Evolutionary conservation across 2,888 invertebrate species (phyloP), one percentile per base, ranked within the genome.

Genomic region (Caenorhabditis panamensis): DNA sequence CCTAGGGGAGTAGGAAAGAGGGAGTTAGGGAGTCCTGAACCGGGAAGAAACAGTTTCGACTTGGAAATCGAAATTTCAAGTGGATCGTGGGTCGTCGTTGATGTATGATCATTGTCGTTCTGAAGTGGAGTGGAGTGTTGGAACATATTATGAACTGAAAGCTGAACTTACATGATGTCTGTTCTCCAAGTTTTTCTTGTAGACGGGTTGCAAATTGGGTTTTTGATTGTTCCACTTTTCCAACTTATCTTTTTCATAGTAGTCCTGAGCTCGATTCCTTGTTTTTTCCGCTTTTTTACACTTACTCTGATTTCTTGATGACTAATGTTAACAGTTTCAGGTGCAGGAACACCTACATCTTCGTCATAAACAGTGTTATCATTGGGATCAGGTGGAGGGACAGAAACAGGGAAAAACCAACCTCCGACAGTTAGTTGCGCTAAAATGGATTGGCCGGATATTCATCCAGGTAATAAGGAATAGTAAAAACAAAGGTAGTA

Each of bases 291-390:
- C 44, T 11, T 2, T 31, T 61, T 16, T 3, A 6, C 41, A n/a
- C 31, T 36, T 4, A 77, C 69, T n/a, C 73, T 79, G 5, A 79
- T 79, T 44, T 72, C 67, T n/a, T 79, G 72, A 68, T 73, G 69
- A 1, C 72, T 73, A 2, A 72, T 37, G 28, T 79, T 79, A n/a
- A 44, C 44, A 47, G 71, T 28, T 41, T 73, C 73, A 22, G 53
- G n/a, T 47, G 62, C 75, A 13, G 68, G 69, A 37, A 56, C 11
- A 0, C 49, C 31, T 2, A 80, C 62, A 18, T 80, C 75, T 31
- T 80, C 80, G 22, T 80, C 80, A 22, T 80, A 80, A 18, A 80
- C 64, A 11, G 80, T 71, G 11, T 80, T 80, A 2, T 80, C 75
- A 2, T 41, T 68, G 6, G 54, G 47, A 58, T 79, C 59, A 0